These are phyloP conservation scores for Parapsyche elsis DNA, from an alignment of 1,140 invertebrate genomes.

Conservation along the genomic window DNA sequence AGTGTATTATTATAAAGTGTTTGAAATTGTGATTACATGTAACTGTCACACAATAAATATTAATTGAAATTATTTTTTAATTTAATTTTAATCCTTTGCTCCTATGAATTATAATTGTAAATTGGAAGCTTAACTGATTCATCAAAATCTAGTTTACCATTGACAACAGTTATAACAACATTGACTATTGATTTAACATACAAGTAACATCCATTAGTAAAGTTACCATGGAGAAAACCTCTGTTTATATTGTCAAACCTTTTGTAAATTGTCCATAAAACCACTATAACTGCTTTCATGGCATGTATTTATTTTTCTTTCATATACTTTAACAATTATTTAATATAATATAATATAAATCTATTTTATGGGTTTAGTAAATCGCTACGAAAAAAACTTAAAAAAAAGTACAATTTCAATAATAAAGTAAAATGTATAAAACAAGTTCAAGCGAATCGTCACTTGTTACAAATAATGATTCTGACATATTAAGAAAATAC, in stretches of 20 bases:
- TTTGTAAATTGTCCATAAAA: too few relatives aligned
- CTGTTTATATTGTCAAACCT: too few relatives aligned
- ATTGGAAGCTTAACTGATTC: too few relatives aligned
- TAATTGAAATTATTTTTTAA: not conserved
- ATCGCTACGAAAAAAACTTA: not conserved
- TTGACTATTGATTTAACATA: too few relatives aligned
- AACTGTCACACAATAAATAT: not conserved
- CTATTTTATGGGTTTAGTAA: too few relatives aligned
- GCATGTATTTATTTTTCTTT: too few relatives aligned
- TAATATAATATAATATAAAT: not conserved
- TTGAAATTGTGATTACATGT: not conserved
- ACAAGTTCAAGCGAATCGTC: not conserved
- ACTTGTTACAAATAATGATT: constrained; percentile 33
- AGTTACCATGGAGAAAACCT: too few relatives aligned
- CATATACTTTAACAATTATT: too few relatives aligned
- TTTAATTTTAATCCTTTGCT: not conserved
- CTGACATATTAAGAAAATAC: constrained; percentile 59
- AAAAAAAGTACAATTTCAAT: not conserved
- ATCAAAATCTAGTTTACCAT: too few relatives aligned
- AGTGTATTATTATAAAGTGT: not conserved
- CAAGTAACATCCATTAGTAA: too few relatives aligned
- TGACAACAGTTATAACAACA: too few relatives aligned
- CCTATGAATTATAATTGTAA: not conserved
- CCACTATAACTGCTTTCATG: too few relatives aligned
- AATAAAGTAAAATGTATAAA: not conserved